phyloP scores from a whole-genome alignment of 2,888 invertebrate genomes.

The Agonopterix alstromeriana region DNA sequence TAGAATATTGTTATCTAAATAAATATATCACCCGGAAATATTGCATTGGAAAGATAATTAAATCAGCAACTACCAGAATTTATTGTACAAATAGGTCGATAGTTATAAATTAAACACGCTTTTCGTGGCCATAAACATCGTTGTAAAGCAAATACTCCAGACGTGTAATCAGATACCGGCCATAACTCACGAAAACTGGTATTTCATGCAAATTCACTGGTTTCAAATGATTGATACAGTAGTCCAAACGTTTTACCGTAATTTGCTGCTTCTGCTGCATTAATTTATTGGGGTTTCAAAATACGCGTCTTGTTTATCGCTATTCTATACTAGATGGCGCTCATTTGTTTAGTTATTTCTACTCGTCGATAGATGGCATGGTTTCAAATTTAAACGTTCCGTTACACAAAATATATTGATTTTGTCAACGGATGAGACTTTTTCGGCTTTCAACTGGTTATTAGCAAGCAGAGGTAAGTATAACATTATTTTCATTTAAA shows the following conservation, averaged over 20 bases:
- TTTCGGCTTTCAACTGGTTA: too few species aligned
- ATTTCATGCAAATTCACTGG: slow-evolving; percentile 34
- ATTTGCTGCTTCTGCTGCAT: slow-evolving; percentile 7
- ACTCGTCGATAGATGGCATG: slow-evolving; percentile 6
- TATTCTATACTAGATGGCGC: slow-evolving; percentile 2
- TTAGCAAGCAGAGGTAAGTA: too few species aligned
- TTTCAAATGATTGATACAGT: slow-evolving; percentile 16
- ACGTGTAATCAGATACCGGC: slow-evolving; percentile 19
- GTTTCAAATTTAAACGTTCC: neutral
- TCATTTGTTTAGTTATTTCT: neutral
- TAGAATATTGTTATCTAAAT: too few species aligned
- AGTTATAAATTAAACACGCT: slow-evolving; percentile 22
- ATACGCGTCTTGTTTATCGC: neutral
- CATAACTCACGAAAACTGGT: slow-evolving; percentile 34
- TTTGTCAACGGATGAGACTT: too few species aligned
- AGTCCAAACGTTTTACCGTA: slow-evolving; percentile 14
- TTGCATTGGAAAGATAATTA: too few species aligned
- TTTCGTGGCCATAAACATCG: slow-evolving; percentile 21
- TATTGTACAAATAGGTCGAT: slow-evolving; percentile 5
- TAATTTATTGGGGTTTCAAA: slow-evolving; percentile 5
- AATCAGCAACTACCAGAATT: neutral
- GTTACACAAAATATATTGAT: neutral
- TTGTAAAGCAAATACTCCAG: slow-evolving; percentile 24
- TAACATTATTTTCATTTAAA: too few species aligned
- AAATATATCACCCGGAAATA: too few species aligned